phyloP scores from a whole-genome alignment of 1,140 invertebrate genomes.

The Pseudomyrmex dendroicus region DNA sequence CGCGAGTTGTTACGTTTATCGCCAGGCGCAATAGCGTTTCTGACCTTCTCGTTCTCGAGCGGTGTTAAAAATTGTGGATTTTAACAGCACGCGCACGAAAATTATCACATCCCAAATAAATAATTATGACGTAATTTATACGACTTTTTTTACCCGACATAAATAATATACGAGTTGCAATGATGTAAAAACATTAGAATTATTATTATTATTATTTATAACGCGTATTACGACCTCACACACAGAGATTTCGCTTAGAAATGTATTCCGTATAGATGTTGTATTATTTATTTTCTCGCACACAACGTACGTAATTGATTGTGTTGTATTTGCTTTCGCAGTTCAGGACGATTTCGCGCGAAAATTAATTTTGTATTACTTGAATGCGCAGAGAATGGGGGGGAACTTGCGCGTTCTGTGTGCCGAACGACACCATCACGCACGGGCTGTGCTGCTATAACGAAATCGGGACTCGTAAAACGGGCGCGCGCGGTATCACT shows the following conservation, averaged over 20 bases:
- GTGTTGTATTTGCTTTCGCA: too few relatives aligned
- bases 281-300: not conserved
- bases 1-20: constrained; percentile 43
- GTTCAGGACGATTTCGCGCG: not conserved
- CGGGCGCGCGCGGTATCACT: constrained; percentile 24
- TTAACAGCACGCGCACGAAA: not conserved
- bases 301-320: too few relatives aligned
- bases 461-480: constrained; percentile 41
- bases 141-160: not conserved
- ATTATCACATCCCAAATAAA: not conserved
- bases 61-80: not conserved
- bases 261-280: not conserved
- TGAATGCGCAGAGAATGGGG: not conserved
- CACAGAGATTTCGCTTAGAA: not conserved
- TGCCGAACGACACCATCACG: not conserved
- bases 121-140: not conserved
- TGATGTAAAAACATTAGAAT: not conserved
- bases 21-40: constrained; percentile 18
- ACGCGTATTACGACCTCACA: not conserved
- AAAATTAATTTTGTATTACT: not conserved
- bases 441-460: constrained; percentile 7
- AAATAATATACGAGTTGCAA: not conserved
- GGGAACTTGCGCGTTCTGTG: not conserved
- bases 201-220: not conserved
- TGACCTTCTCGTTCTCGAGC: not conserved